Percentiles rank a stretch among this genome's conserved stretches.
phyloP scores from a whole-genome alignment of 2,797 vertebrate species.

The Pseudochirops cupreus region DNA sequence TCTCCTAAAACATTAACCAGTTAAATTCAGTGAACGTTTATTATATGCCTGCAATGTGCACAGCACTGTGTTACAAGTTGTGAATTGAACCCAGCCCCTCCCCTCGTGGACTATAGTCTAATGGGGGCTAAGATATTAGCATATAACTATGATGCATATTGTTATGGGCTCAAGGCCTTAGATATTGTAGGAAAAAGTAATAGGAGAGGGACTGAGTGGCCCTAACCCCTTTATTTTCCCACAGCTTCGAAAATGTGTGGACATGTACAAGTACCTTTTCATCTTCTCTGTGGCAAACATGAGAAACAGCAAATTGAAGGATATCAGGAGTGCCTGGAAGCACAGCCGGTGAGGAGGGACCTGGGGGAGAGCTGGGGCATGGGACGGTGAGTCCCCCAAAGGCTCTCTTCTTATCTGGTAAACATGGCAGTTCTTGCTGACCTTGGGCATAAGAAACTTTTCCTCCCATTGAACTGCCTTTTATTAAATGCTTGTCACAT shows the following conservation, averaged over 20 bases:
- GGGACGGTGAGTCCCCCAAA: not conserved
- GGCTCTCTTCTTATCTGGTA: not conserved
- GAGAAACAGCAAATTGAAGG: constrained; percentile 98
- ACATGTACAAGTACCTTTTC: constrained; percentile 95
- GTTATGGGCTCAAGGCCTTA: not conserved
- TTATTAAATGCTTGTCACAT: not conserved
- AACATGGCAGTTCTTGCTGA: not conserved
- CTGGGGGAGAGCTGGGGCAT: not conserved
- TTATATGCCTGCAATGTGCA: not conserved
- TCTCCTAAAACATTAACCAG: not conserved
- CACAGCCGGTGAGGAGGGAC: constrained; percentile 92
- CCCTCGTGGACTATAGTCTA: not conserved
- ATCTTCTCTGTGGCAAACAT: constrained; percentile 96
- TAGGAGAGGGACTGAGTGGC: not conserved
- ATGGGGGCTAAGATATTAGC: not conserved
- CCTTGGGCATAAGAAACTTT: not conserved
- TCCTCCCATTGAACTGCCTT: not conserved
- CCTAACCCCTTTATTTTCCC: constrained; percentile 36
- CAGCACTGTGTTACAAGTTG: not conserved
- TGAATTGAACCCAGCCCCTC: not conserved
- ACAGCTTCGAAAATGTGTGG: constrained; percentile 95
- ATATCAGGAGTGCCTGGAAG: constrained; percentile 95
- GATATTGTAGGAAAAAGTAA: not conserved
- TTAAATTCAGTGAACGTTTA: not conserved
- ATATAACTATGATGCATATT: not conserved